phyloP scores from a whole-genome alignment of 92 coral and sea anemone species.

The Umimayanthus chanpuru region DNA sequence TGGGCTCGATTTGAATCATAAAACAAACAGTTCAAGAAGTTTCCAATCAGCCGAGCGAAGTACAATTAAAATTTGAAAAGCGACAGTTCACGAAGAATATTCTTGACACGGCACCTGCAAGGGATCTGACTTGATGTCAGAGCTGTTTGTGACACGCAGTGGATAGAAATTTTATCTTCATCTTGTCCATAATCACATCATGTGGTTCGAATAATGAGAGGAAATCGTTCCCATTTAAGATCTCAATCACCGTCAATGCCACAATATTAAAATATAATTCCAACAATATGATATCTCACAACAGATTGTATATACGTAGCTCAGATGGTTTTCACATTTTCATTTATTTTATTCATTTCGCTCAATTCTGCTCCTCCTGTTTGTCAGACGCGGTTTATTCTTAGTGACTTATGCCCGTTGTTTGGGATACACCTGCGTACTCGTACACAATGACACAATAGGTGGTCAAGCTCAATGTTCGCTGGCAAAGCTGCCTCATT shows the following conservation, averaged over 20 bases:
- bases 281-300: background rate
- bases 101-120: background rate
- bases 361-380: background rate
- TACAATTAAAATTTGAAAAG: background rate
- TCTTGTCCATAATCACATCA: background rate
- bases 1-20: background rate
- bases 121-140: background rate
- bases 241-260: constrained; percentile 5
- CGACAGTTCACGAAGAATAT: background rate
- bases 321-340: background rate
- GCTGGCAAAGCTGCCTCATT: constrained; percentile 16
- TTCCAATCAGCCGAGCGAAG: background rate
- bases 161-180: background rate
- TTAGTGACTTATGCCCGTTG: constrained; percentile 14
- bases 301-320: background rate
- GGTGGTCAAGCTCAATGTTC: constrained; percentile 22
- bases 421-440: constrained; percentile 30
- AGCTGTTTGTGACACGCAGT: background rate
- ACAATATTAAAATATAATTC: background rate
- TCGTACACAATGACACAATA: constrained; percentile 22
- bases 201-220: constrained; percentile 2
- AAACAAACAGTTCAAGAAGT: background rate
- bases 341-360: too few species aligned
- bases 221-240: constrained; percentile 6
- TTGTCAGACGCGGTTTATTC: background rate